phyloP scores from a whole-genome alignment of 1,140 invertebrate species.

The Teleogryllus occipitalis region DNA sequence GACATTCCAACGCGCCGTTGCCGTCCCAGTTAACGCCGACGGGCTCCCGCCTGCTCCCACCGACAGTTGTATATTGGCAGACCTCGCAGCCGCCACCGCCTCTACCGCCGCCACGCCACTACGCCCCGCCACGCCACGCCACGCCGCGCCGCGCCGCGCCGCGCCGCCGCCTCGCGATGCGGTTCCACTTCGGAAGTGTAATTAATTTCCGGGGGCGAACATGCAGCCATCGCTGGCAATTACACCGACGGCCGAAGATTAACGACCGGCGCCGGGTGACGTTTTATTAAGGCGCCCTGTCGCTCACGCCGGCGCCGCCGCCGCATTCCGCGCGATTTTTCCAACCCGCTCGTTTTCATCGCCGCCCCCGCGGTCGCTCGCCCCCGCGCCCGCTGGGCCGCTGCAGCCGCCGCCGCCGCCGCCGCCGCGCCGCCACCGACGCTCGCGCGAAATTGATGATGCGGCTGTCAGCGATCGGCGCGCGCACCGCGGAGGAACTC shows the following conservation, averaged over 20 bases:
- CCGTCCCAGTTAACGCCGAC: too few species aligned
- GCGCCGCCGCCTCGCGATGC: conserved; percentile 11
- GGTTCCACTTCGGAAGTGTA: conserved; percentile 18
- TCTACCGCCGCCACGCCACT: too few species aligned
- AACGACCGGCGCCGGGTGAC: conserved; percentile 15
- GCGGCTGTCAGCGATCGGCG: conserved; percentile 1
- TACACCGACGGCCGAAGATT: conserved; percentile 19
- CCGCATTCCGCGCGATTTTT: conserved; percentile 20
- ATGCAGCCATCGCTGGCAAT: conserved; percentile 18
- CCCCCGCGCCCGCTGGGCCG: too few species aligned
- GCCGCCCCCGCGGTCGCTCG: background rate
- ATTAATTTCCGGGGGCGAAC: conserved; percentile 17
- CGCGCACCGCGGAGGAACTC: too few species aligned
- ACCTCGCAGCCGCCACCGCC: too few species aligned
- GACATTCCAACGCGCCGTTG: background rate
- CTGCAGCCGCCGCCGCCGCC: too few species aligned
- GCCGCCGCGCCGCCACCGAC: too few species aligned
- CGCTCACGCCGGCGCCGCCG: conserved; percentile 11
- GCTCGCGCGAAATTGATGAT: background rate
- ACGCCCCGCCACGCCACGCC: too few species aligned
- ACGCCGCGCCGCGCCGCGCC: background rate
- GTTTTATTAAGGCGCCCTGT: conserved; percentile 20
- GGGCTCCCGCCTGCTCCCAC: too few species aligned
- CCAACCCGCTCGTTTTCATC: conserved; percentile 9
- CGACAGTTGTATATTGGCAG: too few species aligned